Percentiles rank a stretch among this genome's conserved stretches.
Conservation (phyloP, 2,888 invertebrate species). For the Matsumyia berberina region DNA sequence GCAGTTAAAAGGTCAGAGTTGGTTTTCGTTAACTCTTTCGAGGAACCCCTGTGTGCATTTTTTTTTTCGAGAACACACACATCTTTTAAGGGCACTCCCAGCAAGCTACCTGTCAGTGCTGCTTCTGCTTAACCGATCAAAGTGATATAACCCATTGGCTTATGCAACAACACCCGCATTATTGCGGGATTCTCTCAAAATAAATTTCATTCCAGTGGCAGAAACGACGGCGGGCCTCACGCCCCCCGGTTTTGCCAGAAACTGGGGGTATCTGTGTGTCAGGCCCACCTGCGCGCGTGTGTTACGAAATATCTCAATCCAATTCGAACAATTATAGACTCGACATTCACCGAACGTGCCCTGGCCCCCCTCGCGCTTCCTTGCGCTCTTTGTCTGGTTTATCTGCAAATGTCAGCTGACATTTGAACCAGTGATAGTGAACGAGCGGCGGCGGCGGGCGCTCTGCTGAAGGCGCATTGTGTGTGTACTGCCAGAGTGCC, state of each 20-base stretch:
- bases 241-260: background rate
- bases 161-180: conserved; percentile 46
- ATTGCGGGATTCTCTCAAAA: background rate
- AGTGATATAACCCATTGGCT: conserved; percentile 28
- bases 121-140: conserved; percentile 13
- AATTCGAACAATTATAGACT: conserved; percentile 69
- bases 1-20: background rate
- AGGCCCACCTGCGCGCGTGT: conserved; percentile 65
- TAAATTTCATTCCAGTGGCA: conserved; percentile 8
- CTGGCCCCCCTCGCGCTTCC: conserved; percentile 33
- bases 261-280: conserved; percentile 6
- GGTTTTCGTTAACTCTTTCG: background rate
- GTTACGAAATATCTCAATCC: conserved; percentile 61
- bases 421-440: conserved; percentile 64
- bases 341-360: conserved; percentile 50
- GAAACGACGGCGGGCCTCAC: background rate
- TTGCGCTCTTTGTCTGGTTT: conserved; percentile 48
- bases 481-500: conserved; percentile 54
- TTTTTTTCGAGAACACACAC: background rate
- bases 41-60: background rate
- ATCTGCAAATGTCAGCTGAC: conserved; percentile 75
- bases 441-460: conserved; percentile 13
- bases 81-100: background rate
- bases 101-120: conserved; percentile 12
- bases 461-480: conserved; percentile 61